Percentiles rank a stretch among this genome's conserved stretches.
phyloP scores from a whole-genome alignment of 2,797 vertebrate genomes.

The Avahi laniger region DNA sequence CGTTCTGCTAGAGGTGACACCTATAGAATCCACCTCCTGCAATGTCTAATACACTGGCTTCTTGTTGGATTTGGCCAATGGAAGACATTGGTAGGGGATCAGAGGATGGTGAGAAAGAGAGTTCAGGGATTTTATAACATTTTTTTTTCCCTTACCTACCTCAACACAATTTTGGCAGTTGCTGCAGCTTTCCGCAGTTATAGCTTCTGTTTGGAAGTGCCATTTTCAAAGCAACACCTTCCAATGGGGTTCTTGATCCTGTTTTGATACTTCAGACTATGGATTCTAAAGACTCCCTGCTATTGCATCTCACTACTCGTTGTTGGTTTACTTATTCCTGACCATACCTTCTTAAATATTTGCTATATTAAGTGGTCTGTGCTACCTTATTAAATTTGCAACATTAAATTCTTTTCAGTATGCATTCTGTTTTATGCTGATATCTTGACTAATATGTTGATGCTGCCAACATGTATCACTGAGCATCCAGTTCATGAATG shows the following conservation, averaged over 20 bases:
- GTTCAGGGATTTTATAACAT: neutral
- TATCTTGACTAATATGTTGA: neutral
- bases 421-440: neutral
- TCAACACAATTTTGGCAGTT: neutral
- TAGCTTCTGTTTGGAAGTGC: neutral
- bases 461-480: neutral
- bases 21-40: neutral
- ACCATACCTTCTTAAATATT: neutral
- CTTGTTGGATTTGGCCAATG: neutral
- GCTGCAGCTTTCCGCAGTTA: neutral
- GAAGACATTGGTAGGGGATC: neutral
- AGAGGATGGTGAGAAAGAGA: neutral
- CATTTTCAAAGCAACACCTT: neutral
- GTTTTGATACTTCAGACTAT: neutral
- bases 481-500: neutral
- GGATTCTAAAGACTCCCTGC: fast-evolving
- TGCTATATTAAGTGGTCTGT: neutral
- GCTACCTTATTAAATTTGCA: neutral
- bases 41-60: neutral
- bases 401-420: neutral
- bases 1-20: neutral
- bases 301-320: neutral
- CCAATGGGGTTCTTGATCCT: neutral
- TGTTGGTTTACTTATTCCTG: neutral
- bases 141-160: neutral